Conservation (phyloP, 1,140 invertebrate genomes). For the Campoletis sonorensis region DNA sequence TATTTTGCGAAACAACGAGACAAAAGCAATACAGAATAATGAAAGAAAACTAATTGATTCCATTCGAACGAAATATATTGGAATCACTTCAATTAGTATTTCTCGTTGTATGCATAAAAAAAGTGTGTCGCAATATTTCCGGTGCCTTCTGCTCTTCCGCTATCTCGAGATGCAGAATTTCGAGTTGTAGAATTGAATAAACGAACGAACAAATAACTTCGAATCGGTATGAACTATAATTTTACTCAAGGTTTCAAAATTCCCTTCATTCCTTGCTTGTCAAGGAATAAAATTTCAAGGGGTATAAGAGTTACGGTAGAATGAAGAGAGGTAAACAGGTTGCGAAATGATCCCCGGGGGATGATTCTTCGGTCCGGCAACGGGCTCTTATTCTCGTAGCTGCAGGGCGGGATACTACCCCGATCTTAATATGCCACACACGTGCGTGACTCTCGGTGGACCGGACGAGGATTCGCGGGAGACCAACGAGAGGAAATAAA, state of each 20-base stretch:
- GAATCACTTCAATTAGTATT: no score
- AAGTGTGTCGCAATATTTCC: no score
- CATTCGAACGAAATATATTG: no score
- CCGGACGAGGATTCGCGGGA: constrained; percentile 33
- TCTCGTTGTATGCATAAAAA: no score
- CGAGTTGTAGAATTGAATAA: no score
- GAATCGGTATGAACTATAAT: no score
- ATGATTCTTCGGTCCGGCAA: constrained; percentile 28
- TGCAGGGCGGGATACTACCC: not conserved
- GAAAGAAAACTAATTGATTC: no score
- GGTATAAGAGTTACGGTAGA: constrained; percentile 9
- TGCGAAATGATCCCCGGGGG: constrained; percentile 29
- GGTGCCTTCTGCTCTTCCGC: no score
- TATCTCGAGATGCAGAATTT: no score
- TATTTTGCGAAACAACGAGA: no score
- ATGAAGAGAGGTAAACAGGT: constrained; percentile 28
- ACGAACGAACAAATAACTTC: no score
- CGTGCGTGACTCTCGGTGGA: constrained; percentile 43
- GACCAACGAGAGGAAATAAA: constrained; percentile 49
- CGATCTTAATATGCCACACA: constrained; percentile 50
- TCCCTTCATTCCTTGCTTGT: constrained; percentile 15
- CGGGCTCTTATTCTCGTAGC: not conserved
- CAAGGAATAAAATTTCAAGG: constrained; percentile 7
- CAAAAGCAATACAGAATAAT: no score
- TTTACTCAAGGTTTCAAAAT: not conserved